Conservation (phyloP, 2,113 vertebrate species). For the Sander vitreus region DNA sequence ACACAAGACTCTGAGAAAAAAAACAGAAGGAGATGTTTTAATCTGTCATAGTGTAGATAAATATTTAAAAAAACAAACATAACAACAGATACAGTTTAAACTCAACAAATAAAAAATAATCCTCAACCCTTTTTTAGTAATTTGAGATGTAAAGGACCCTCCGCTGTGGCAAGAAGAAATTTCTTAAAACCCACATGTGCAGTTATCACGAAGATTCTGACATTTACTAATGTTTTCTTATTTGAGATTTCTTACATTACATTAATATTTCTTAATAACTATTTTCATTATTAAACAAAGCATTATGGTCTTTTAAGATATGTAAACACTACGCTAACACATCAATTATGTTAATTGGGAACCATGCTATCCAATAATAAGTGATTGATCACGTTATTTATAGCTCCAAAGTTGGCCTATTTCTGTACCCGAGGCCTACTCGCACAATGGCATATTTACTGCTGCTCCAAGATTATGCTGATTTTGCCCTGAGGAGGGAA, state of each 20-base stretch:
- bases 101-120: not conserved
- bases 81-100: not conserved
- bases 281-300: too few relatives aligned
- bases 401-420: not conserved
- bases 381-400: not conserved
- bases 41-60: conserved; percentile 1
- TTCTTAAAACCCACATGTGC: too few relatives aligned
- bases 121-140: not conserved
- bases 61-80: not conserved
- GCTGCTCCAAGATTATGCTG: too few relatives aligned
- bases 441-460: too few relatives aligned
- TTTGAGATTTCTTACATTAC: too few relatives aligned
- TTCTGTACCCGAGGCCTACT: too few relatives aligned
- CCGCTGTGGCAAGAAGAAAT: not conserved
- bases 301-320: too few relatives aligned
- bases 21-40: not conserved
- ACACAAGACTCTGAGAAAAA: conserved; percentile 84
- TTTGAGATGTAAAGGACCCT: not conserved
- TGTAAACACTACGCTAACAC: too few relatives aligned
- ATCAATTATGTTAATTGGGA: too few relatives aligned
- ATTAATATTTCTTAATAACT: too few relatives aligned
- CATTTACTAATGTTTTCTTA: too few relatives aligned
- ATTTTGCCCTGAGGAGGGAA: not conserved
- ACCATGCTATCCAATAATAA: not conserved
- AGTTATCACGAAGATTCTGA: too few relatives aligned